Base-by-base conservation (phyloP, 2,888 invertebrate genomes). In the Quadroppia sp. region DNA sequence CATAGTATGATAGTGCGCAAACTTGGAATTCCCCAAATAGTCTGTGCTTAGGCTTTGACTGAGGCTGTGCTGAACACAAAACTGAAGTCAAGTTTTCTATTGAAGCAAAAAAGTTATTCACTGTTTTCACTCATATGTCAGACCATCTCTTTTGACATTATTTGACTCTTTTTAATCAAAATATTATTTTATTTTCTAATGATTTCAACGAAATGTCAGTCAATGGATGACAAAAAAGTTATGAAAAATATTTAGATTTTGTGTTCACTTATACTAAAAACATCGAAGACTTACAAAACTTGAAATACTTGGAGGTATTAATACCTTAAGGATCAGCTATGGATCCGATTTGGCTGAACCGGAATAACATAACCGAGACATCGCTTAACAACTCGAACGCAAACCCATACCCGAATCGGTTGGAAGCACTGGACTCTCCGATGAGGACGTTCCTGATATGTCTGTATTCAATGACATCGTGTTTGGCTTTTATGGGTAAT, bases 291-390 rank as follows among this genome's bases (percentile, higher is more conserved):
- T 36, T 36, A 36, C 4, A 36, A 7, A 36, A 36, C 9, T 7
- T 4, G 9, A 36, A 36, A 7, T 36, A 9, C 4, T 36, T 36
- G 4, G 36, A 36, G 9, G 4, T 36, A 7, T 36, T 36, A 9
- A 9, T 36, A 9, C 4, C 6, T 36, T 36, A 36, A 9, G 4
- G 36, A 36, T n/a, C 6, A 9, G 53, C 30, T 3, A 73, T 73
- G 73, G 73, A 73, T 69, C 73, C 73, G 53, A 15, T 73, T 36
- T 73, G 73, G 73, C 30, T 73, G 4, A 56, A 73, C 25, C n/a
- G 25, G 11, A 30, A 67, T 48, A 73, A 73, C 45, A 73, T 50
- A 28, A 73, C 73, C n/a, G 64, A n/a, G 23, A 30, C 28, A 40
- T 28, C 17, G 2, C 23, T 36, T 2, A 13, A 15, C 1, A 67